Percentiles rank a stretch among this genome's conserved stretches.
phyloP scores from a whole-genome alignment of 2,888 invertebrate genomes.

The Trissoscelio sp. region DNA sequence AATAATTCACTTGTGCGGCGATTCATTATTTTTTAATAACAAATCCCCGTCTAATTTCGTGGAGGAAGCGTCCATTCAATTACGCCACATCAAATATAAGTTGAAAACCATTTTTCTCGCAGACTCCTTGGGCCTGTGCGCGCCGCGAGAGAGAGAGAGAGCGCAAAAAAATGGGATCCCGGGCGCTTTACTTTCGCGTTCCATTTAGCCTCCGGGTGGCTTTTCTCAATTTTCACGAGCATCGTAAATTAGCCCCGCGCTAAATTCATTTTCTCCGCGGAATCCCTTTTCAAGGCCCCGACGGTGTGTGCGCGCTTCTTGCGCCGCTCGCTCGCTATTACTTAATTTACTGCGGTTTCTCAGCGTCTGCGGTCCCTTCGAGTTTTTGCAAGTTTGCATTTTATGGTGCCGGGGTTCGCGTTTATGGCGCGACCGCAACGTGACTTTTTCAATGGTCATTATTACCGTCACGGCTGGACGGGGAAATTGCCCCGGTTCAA shows the following conservation, averaged over 20 bases:
- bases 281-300: conserved; percentile 43
- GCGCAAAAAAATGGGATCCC: conserved; percentile 28
- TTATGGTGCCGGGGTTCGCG: conserved; percentile 60
- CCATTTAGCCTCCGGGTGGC: conserved; percentile 42
- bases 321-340: conserved; percentile 71
- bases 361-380: conserved; percentile 56
- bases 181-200: conserved; percentile 22
- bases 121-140: conserved; percentile 1
- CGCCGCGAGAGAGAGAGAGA: not conserved
- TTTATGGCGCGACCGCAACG: conserved; percentile 64
- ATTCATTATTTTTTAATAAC: conserved; percentile 56
- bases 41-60: conserved; percentile 55
- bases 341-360: conserved; percentile 76
- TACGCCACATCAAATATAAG: conserved; percentile 46
- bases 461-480: conserved; percentile 63
- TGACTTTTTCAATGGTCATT: conserved; percentile 65
- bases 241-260: conserved; percentile 58
- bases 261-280: conserved; percentile 60
- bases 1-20: conserved; percentile 29
- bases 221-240: conserved; percentile 64
- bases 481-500: conserved; percentile 59
- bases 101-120: conserved; percentile 35
- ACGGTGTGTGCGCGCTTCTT: conserved; percentile 27
- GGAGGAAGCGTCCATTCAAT: conserved; percentile 39
- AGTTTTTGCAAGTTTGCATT: conserved; percentile 69